phyloP scores from a whole-genome alignment of 1,140 invertebrate genomes.

The Rhagoletis pomonella region DNA sequence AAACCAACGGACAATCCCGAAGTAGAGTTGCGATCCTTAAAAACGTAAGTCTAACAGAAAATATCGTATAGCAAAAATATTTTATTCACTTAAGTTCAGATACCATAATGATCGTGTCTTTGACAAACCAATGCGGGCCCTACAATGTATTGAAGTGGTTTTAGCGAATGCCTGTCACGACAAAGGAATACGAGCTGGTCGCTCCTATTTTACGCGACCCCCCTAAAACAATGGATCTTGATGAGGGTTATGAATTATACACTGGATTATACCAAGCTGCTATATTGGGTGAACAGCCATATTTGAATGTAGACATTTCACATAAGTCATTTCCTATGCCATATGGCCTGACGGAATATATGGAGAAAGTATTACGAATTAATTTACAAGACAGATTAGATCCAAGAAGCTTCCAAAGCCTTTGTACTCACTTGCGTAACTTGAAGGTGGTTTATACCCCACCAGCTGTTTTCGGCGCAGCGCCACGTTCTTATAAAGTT shows the following conservation, averaged over 20 bases:
- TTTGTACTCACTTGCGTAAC: slow-evolving; percentile 59
- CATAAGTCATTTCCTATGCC: slow-evolving; percentile 81
- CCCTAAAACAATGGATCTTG: slow-evolving; percentile 71
- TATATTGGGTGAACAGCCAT: slow-evolving; percentile 81
- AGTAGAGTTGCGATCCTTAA: slow-evolving; percentile 75
- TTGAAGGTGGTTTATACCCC: slow-evolving; percentile 64
- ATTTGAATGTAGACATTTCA: slow-evolving; percentile 84
- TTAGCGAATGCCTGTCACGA: slow-evolving; percentile 74
- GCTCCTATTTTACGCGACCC: slow-evolving; percentile 73
- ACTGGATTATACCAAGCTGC: slow-evolving; percentile 84
- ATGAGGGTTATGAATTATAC: slow-evolving; percentile 82
- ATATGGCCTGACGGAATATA: slow-evolving; percentile 74
- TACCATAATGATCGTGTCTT: slow-evolving; percentile 67
- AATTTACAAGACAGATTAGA: slow-evolving; percentile 31
- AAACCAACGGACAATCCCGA: slow-evolving; percentile 77
- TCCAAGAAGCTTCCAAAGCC: not conserved
- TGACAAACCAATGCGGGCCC: slow-evolving; percentile 79
- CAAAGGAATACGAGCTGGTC: slow-evolving; percentile 77
- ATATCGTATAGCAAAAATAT: not conserved
- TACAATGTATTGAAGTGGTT: slow-evolving; percentile 90
- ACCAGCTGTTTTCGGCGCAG: slow-evolving; percentile 61
- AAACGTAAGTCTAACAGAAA: slow-evolving; percentile 68
- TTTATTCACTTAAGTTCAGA: slow-evolving; percentile 56
- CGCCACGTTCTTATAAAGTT: slow-evolving; percentile 74
- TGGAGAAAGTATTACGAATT: slow-evolving; percentile 31